A percentile compares a stretch with the other conserved stretches of the same genome.
Evolutionary conservation across 2,888 invertebrate species (phyloP).

Genomic region (Ophion ventricosus): DNA sequence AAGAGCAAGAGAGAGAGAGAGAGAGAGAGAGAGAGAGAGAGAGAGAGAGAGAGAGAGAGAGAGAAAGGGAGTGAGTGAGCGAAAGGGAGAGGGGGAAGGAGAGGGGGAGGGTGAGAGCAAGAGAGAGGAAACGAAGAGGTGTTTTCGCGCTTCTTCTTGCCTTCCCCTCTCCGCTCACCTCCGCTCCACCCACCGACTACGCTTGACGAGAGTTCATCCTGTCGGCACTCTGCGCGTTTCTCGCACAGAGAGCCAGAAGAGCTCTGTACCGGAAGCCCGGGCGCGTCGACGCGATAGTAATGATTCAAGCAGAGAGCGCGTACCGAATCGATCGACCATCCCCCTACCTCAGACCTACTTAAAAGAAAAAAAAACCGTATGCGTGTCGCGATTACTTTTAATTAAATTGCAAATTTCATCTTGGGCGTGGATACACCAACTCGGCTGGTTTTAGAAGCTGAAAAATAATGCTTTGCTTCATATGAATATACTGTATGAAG

Average conservation of each 20-base stretch:
- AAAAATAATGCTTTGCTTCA: not conserved
- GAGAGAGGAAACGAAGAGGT: constrained; percentile 23
- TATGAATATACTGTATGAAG: not conserved
- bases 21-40: not conserved
- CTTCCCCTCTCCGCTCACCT: constrained; percentile 1
- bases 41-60: constrained; percentile 2
- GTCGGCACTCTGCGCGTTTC: constrained; percentile 53
- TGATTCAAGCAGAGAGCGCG: constrained; percentile 63
- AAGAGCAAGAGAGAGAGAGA: constrained; percentile 13
- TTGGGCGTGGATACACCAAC: not conserved
- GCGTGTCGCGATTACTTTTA: constrained; percentile 20
- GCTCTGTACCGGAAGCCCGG: constrained; percentile 43
- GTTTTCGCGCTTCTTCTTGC: constrained; percentile 32
- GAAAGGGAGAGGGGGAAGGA: constrained; percentile 23
- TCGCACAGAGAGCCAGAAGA: constrained; percentile 35
- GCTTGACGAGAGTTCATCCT: constrained; percentile 55
- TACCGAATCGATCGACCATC: constrained; percentile 62
- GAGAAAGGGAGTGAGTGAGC: not conserved
- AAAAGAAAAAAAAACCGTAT: constrained; percentile 10
- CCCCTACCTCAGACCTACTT: constrained; percentile 36
- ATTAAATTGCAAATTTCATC: constrained; percentile 16
- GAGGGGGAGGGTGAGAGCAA: constrained; percentile 8
- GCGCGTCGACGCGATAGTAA: constrained; percentile 66
- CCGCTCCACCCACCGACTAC: constrained; percentile 22
- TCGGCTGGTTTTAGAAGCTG: not conserved